Conservation (phyloP, 2,113 vertebrate genomes). For the Ctenomys sociabilis region DNA sequence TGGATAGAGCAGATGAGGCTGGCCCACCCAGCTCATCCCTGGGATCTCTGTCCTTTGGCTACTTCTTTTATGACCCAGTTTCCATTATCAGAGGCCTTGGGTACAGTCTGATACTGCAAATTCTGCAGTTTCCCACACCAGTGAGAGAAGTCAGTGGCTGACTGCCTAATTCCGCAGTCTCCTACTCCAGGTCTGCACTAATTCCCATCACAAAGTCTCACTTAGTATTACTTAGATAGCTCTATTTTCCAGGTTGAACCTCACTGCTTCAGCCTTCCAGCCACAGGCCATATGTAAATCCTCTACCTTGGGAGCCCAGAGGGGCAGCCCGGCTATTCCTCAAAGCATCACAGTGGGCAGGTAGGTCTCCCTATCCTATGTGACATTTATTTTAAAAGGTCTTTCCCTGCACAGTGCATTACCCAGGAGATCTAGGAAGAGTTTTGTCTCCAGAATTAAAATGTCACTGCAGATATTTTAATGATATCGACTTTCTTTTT, state of each 20-base stretch:
- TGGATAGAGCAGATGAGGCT: not conserved
- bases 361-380: not conserved
- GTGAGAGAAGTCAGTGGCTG: accelerated
- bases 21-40: too few relatives aligned
- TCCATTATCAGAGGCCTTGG: not conserved
- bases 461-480: conserved; percentile 66
- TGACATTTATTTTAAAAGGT: conserved; percentile 71
- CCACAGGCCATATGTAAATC: not conserved
- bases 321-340: not conserved
- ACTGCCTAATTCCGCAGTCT: not conserved
- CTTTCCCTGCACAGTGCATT: conserved; percentile 15
- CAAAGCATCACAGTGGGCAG: conserved; percentile 3
- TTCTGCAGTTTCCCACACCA: not conserved
- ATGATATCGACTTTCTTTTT: conserved; percentile 49
- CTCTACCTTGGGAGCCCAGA: not conserved
- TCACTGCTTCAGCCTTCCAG: not conserved
- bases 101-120: not conserved
- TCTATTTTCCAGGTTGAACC: not conserved
- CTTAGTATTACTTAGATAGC: not conserved
- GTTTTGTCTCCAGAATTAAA: conserved; percentile 71
- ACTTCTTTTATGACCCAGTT: not conserved
- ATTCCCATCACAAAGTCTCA: not conserved
- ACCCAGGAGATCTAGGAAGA: conserved; percentile 11
- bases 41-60: not conserved
- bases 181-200: not conserved